Base-by-base conservation (phyloP, 2,888 invertebrate genomes). In the Polydrusus tereticollis region DNA sequence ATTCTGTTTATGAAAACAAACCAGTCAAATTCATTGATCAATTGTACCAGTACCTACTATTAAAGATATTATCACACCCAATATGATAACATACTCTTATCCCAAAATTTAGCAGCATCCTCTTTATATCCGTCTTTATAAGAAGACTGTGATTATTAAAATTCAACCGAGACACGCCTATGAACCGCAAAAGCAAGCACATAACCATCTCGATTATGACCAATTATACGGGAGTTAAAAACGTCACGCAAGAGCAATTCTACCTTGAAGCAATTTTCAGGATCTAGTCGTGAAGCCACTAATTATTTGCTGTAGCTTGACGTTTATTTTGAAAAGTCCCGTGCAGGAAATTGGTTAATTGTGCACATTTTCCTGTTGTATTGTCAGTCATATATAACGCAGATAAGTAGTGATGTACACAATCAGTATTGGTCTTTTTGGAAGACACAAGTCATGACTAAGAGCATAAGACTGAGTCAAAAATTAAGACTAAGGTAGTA, bases 181-280 rank as follows among this genome's bases (percentile, higher is more conserved):
- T 67, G 74, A 33, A 67, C 72, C 70, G 72, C 70, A 74, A 73
- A 68, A 67, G 73, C 68, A 59, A 62, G 68, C 71, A 73, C 72
- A 63, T 58, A 68, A 58, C 72, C 63, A 64, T 58, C 68, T 60
- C 70, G 78, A 78, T 78, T 79, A 78, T 77, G 76, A 77, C 76
- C 79, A 79, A 79, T 79, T 79, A 79, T 77, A 78, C 78, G 75
- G 79, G 77, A 79, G 78, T 78, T 77, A 78, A 78, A 76, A 77
- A 75, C 78, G 76, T 77, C 78, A 78, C 78, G 79, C 77, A 75
- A 76, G 72, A 70, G 74, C 78, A 69, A 77, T 77, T 77, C 76
- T 75, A 41, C 70, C 73, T 73, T 66, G 47, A 41, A 71, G 70
- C 68, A 57, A 67, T 73, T 73, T 73, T 71, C 73, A 73, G 66